Percentiles rank a stretch among this genome's conserved stretches.
phyloP scores from a whole-genome alignment of 2,797 vertebrate genomes.

The Selene dorsalis region DNA sequence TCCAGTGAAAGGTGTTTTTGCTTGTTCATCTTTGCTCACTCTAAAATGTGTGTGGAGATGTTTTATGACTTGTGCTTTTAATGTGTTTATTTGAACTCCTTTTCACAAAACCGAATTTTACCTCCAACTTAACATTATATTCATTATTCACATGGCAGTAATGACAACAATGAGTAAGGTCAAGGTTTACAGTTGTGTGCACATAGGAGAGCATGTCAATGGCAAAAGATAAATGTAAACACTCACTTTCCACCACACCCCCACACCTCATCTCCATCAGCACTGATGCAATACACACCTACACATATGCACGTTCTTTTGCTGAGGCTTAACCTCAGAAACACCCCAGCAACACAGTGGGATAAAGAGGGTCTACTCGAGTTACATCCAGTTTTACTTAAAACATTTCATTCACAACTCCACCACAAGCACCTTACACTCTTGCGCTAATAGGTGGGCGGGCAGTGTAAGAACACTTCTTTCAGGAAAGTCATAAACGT shows the following conservation, averaged over 20 bases:
- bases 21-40: background rate
- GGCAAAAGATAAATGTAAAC: conserved; percentile 7
- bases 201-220: conserved; percentile 23
- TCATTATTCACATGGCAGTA: background rate
- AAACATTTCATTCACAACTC: conserved; percentile 71
- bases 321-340: conserved; percentile 63
- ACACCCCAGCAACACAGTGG: conserved; percentile 52
- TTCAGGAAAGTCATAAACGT: conserved; percentile 75
- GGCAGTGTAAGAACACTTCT: conserved; percentile 55
- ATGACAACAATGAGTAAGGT: background rate
- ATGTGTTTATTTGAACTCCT: background rate
- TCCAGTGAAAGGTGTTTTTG: background rate
- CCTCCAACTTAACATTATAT: background rate
- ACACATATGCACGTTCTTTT: conserved; percentile 29
- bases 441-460: conserved; percentile 74
- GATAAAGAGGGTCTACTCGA: conserved; percentile 66
- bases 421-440: conserved; percentile 71
- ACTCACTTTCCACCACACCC: conserved; percentile 12
- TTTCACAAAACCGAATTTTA: background rate
- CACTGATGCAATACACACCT: conserved; percentile 41
- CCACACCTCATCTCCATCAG: conserved; percentile 26
- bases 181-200: conserved; percentile 4
- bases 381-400: conserved; percentile 65
- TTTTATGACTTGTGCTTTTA: background rate
- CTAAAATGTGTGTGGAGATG: background rate